Evolutionary conservation across 2,888 invertebrate genomes (phyloP).

Genomic region (Acleris sparsana): DNA sequence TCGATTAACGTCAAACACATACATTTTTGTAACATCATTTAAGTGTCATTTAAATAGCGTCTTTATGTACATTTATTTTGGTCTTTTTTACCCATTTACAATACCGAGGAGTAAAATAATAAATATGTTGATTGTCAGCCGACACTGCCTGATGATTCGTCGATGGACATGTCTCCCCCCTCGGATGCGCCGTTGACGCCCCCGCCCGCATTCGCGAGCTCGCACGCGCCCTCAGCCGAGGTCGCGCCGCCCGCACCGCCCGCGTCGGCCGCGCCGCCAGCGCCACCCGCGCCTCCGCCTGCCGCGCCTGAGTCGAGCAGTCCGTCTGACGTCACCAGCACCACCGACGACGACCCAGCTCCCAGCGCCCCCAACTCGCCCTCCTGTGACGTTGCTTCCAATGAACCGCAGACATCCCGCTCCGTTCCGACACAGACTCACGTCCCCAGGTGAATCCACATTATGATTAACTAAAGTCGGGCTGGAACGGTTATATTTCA

Average conservation of each 20-base stretch:
- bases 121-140: not conserved
- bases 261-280: not conserved
- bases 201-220: slow-evolving; percentile 4
- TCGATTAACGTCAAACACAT: too few relatives aligned
- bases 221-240: not conserved
- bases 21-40: too few relatives aligned
- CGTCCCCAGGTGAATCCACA: not conserved
- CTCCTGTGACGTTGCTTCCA: not conserved
- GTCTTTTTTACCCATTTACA: too few relatives aligned
- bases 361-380: not conserved
- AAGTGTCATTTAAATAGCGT: too few relatives aligned
- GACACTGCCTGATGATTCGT: slow-evolving; percentile 23
- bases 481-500: too few relatives aligned
- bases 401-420: slow-evolving; percentile 18
- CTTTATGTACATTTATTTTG: too few relatives aligned
- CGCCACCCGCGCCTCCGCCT: slow-evolving; percentile 2
- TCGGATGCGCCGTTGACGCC: not conserved
- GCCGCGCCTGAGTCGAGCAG: slow-evolving; percentile 72
- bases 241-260: slow-evolving; percentile 20
- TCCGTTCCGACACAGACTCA: slow-evolving; percentile 20
- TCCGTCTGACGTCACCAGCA: slow-evolving; percentile 71
- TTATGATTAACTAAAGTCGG: not conserved
- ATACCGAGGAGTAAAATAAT: too few relatives aligned
- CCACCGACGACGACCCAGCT: slow-evolving; percentile 47
- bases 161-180: slow-evolving; percentile 46